Evolutionary conservation across 2,113 vertebrate genomes (phyloP), one percentile per base, ranked within the genome.

Genomic region (Cyprinodon tularosa): DNA sequence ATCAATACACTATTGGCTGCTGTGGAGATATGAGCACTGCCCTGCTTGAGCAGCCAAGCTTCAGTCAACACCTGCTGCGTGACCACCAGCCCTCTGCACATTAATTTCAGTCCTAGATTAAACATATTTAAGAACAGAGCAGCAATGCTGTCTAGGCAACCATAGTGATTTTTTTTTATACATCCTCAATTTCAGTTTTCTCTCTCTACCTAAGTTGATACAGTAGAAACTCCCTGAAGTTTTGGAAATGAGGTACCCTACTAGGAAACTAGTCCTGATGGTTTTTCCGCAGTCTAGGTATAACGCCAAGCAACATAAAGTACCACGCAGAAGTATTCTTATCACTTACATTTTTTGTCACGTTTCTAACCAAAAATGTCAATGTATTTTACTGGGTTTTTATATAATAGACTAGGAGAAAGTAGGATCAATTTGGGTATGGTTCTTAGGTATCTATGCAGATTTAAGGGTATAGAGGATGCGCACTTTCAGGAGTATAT

Each of bases 1-100:
- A 90, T 91, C 78, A 65, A 84, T 88, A 85, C 50, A 10, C 22
- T 37, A 48, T 59, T 50, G 68, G 68, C 80, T 66, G 72, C 82
- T 66, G 76, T 11, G 44, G 53, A 69, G 50, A 72, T 48, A 72
- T 40, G 47, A 84, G 40, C 67, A 39, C 48, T 59, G 60, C 29
- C 60, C 66, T 66, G 77, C 70, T 62, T 44, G 44, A 83, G 66
- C 65, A 71, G 48, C 8, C 17, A 17, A 70, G 64, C 62, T 42
- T 67, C 44, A 63, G 50, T 76, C 68, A 64, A 66, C 66, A 44
- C 66, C 64, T 17, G 29, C 64, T 53, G 22, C 57, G 39, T 3
- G 0, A 44, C 37, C 12, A 47, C 1, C 39, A 45, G 10, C 57
- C 59, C 3, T 0, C 47, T 74, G 9, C 44, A 69, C 53, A 44